phyloP scores from a whole-genome alignment of 2,113 vertebrate species.

The Oryzias melastigma region DNA sequence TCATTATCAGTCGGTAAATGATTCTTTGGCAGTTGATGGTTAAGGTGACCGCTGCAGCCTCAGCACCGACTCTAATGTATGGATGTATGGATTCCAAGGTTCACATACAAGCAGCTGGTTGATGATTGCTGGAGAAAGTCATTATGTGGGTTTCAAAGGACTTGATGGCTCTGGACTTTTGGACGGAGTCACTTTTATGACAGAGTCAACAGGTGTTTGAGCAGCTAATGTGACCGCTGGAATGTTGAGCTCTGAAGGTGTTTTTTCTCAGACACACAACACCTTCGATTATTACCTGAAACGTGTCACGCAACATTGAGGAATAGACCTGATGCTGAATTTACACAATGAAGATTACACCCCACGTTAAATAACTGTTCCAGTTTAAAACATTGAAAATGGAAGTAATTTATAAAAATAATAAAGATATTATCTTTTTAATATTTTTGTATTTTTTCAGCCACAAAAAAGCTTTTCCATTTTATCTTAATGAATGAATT shows the following conservation, averaged over 20 bases:
- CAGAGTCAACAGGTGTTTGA: not conserved
- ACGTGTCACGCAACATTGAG: no score
- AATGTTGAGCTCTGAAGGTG: not conserved
- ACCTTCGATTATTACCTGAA: no score
- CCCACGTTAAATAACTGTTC: no score
- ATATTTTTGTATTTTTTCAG: no score
- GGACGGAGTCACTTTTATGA: conserved; percentile 30
- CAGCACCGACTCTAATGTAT: conserved; percentile 12
- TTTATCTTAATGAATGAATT: no score
- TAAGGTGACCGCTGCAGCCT: conserved; percentile 18
- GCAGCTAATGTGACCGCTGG: not conserved
- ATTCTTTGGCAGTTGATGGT: conserved; percentile 13
- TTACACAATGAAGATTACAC: no score
- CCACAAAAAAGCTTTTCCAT: no score
- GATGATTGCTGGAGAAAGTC: conserved; percentile 40
- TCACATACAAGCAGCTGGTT: conserved; percentile 21
- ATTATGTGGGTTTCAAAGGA: not conserved
- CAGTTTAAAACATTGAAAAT: no score
- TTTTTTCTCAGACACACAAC: not conserved
- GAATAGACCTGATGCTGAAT: no score
- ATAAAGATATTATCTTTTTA: no score
- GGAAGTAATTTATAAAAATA: no score
- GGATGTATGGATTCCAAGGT: conserved; percentile 1
- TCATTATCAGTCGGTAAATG: conserved; percentile 36
- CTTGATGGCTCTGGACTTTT: conserved; percentile 15